Percentiles rank a stretch among this genome's conserved stretches.
These are phyloP conservation scores for Sipha maydis DNA, from an alignment of 2,888 invertebrate species.

Conservation along the genomic window DNA sequence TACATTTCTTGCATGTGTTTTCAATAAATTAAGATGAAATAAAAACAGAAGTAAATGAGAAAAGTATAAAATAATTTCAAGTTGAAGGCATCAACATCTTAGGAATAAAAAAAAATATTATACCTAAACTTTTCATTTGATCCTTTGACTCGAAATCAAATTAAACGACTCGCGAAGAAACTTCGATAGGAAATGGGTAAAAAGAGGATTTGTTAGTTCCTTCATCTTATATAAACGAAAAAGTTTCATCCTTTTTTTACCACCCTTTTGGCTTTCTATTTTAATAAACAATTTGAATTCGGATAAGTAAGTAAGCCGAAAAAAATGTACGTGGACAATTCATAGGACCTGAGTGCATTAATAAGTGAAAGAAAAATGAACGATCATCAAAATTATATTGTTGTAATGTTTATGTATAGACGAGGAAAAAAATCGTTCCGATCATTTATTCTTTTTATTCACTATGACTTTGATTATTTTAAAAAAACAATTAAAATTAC, in stretches of 20 bases:
- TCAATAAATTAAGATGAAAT: neutral
- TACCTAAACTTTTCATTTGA: slow-evolving; percentile 44
- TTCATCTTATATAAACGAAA: slow-evolving; percentile 49
- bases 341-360: neutral
- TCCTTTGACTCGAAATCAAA: slow-evolving; percentile 41
- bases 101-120: neutral
- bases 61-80: slow-evolving; percentile 19
- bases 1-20: neutral
- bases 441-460: neutral
- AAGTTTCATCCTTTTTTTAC: slow-evolving; percentile 19
- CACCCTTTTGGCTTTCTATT: neutral
- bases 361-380: neutral
- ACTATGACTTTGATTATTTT: too few relatives aligned
- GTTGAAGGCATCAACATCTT: neutral
- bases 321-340: slow-evolving; percentile 25
- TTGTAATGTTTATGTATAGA: neutral
- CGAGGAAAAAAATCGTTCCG: neutral
- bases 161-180: slow-evolving; percentile 30
- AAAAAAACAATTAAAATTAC: too few relatives aligned
- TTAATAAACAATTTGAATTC: slow-evolving; percentile 29
- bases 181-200: neutral
- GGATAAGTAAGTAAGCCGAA: slow-evolving; percentile 8
- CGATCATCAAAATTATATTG: neutral
- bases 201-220: slow-evolving; percentile 45
- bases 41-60: neutral